Evolutionary conservation across 1,140 invertebrate species (phyloP), one percentile per base, ranked within the genome.

Genomic region (Venturia canescens): DNA sequence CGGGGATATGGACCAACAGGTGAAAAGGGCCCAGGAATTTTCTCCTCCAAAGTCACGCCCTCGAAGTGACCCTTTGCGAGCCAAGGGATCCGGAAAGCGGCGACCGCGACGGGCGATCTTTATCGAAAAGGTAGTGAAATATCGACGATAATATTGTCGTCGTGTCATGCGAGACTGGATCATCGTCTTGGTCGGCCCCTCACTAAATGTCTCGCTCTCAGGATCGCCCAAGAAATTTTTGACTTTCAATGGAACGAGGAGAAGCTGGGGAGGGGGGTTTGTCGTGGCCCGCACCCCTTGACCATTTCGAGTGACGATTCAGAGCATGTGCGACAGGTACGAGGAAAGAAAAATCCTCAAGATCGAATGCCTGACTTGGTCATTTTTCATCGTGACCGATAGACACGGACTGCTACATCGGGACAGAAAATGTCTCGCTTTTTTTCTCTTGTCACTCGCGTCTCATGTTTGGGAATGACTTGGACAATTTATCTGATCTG

Each of bases 41-140:
- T 53, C 4, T 53, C 21, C 7, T 26, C 7, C 27, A 38, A n/a
- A 53, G 80, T 67, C 80, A 77, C 74, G 80, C 80, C 74, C 70
- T 16, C 70, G 70, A 44, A 63, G 63, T 53, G 71, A 27, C 44
- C 38, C 71, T 21, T 44, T 74, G n/a, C n/a, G 48, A 63, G 29
- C 5, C 50, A 53, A 53, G 13, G 18, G 9, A 23, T 23, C n/a
- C 60, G 74, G 60, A 63, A 60, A 71, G n/a, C n/a, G n/a, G n/a
- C n/a, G 60, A 31, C 13, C 16, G 60, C n/a, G 13, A 34, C n/a
- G 13, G 3, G 1, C 72, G 82, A 83, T 83, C 80, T 50, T 78
- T 80, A 80, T 83, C 82, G 67, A 21, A 67, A 80, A 78, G 72
- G 79, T 80, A 80, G 74, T 80, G 60, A 83, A 83, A 83, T 83